phyloP scores from a whole-genome alignment of 2,797 vertebrate genomes.

The Pantherophis vulpinus region DNA sequence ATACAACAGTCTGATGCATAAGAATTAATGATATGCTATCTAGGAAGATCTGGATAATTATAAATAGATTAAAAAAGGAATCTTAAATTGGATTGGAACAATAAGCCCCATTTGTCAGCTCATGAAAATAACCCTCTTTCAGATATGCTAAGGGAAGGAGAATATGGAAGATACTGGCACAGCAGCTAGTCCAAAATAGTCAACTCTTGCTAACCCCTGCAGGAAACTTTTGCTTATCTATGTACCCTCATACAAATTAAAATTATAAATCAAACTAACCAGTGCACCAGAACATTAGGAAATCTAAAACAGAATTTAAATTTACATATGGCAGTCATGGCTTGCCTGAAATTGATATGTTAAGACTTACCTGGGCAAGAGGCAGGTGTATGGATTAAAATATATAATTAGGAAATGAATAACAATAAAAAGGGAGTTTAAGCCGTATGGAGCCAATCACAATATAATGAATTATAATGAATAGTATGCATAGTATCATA shows the following conservation, averaged over 20 bases:
- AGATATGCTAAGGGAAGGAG: background rate
- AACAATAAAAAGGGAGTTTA: background rate
- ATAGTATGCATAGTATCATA: background rate
- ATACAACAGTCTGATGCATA: background rate
- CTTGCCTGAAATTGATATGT: background rate
- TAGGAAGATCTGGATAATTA: background rate
- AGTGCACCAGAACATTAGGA: background rate
- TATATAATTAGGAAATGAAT: background rate
- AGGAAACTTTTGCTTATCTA: background rate
- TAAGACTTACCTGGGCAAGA: background rate
- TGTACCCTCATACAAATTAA: background rate
- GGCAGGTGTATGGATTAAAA: background rate
- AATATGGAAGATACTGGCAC: background rate
- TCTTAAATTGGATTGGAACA: background rate
- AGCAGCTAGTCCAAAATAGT: background rate
- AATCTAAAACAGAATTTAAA: background rate
- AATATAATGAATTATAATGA: background rate
- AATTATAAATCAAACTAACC: background rate
- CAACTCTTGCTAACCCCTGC: background rate
- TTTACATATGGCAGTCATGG: background rate
- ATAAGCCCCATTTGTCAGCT: background rate
- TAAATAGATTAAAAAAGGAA: background rate
- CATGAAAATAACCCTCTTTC: background rate
- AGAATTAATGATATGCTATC: background rate
- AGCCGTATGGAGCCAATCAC: background rate